Evolutionary conservation across 2,113 vertebrate species (phyloP).

Genomic region (Ageneiosus marmoratus): DNA sequence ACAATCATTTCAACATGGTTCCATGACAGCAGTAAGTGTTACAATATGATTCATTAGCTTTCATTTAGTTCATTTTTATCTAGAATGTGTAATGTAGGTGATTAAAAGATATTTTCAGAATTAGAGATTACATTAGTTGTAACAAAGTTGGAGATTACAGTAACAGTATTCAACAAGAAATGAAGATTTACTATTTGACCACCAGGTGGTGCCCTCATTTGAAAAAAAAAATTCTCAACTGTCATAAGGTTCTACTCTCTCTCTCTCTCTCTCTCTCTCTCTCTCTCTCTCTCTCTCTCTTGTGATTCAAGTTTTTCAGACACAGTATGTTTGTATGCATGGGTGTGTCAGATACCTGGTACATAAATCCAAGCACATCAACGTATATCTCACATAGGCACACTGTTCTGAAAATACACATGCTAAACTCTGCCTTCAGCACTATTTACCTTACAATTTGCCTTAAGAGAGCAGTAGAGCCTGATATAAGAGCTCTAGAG

Average conservation of each 20-base stretch:
- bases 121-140: not conserved
- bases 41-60: not conserved
- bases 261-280: not conserved
- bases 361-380: not conserved
- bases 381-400: not conserved
- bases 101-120: not conserved
- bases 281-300: not conserved
- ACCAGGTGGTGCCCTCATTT: slow-evolving; percentile 8
- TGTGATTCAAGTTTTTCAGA: not conserved
- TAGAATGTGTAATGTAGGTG: not conserved
- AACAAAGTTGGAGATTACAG: not conserved
- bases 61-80: not conserved
- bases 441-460: slow-evolving; percentile 6
- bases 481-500: not conserved
- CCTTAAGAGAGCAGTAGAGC: not conserved
- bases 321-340: not conserved
- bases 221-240: not conserved
- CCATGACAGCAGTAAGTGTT: not conserved
- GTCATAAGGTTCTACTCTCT: not conserved
- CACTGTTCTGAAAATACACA: not conserved
- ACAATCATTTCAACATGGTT: too few relatives aligned
- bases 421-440: not conserved
- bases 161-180: not conserved
- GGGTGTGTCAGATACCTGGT: not conserved
- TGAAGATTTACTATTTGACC: not conserved